Percentiles rank a stretch among this genome's conserved stretches.
Evolutionary conservation across 1,140 invertebrate species (phyloP).

Genomic region (Manduca sexta): DNA sequence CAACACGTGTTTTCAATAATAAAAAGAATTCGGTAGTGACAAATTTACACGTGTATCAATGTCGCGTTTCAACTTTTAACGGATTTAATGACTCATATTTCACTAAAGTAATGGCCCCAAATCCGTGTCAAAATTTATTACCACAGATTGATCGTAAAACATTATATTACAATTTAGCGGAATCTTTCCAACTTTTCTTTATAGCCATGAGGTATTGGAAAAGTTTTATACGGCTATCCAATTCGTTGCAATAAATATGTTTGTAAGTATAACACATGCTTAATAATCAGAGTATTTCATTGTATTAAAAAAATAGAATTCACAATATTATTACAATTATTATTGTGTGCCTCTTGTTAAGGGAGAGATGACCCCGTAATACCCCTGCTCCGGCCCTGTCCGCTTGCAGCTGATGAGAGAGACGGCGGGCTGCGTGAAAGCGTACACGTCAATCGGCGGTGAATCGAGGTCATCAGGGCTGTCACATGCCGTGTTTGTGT

Average conservation of each 20-base stretch:
- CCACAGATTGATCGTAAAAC: neutral
- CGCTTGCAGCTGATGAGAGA: constrained; percentile 13
- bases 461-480: neutral
- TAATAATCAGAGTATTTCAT: too few species aligned
- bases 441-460: constrained; percentile 7
- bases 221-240: neutral
- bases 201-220: neutral
- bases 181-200: neutral
- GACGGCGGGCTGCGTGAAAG: constrained; percentile 4
- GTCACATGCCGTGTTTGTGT: neutral
- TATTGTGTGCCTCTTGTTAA: too few species aligned
- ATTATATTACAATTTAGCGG: neutral
- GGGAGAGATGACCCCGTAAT: neutral
- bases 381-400: constrained; percentile 1
- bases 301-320: too few species aligned
- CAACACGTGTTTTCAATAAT: too few species aligned
- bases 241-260: too few species aligned
- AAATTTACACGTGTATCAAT: too few species aligned
- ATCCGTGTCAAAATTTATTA: neutral
- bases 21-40: too few species aligned
- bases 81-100: too few species aligned
- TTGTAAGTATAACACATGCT: too few species aligned
- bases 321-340: too few species aligned
- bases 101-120: too few species aligned
- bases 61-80: too few species aligned